A percentile compares a stretch with the other conserved stretches of the same genome.
These are phyloP conservation scores for Hylomyscus alleni DNA, from an alignment of 2,797 vertebrate genomes.

Conservation along the genomic window DNA sequence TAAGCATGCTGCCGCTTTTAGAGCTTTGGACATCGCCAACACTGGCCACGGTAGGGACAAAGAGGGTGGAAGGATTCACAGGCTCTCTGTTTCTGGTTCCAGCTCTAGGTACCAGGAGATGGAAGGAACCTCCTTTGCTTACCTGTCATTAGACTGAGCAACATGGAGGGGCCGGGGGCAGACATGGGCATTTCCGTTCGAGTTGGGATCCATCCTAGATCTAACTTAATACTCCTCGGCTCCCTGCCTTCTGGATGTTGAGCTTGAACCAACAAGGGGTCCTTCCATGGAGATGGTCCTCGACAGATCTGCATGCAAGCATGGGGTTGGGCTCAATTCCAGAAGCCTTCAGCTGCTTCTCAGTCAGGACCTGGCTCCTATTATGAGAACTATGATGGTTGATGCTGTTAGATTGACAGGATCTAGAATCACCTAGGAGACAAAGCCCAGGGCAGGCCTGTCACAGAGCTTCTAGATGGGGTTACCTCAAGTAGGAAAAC, in stretches of 20 bases:
- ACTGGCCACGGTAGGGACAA: background rate
- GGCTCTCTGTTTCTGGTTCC: conserved; percentile 16
- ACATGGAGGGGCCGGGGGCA: background rate
- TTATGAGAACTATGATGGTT: background rate
- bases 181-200: background rate
- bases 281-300: background rate
- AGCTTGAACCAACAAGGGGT: background rate
- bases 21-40: background rate
- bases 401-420: background rate
- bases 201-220: background rate
- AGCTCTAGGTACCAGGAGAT: background rate
- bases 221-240: background rate
- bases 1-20: background rate
- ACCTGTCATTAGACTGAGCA: background rate
- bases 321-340: background rate
- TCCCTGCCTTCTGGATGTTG: background rate
- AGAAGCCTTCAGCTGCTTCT: background rate
- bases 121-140: background rate
- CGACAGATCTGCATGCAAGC: fast-evolving
- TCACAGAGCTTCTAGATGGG: background rate
- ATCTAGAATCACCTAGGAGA: background rate
- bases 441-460: too few relatives aligned
- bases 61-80: background rate
- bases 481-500: background rate
- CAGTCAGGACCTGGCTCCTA: background rate